phyloP scores from a whole-genome alignment of 2,113 vertebrate genomes.

The Python bivittatus region DNA sequence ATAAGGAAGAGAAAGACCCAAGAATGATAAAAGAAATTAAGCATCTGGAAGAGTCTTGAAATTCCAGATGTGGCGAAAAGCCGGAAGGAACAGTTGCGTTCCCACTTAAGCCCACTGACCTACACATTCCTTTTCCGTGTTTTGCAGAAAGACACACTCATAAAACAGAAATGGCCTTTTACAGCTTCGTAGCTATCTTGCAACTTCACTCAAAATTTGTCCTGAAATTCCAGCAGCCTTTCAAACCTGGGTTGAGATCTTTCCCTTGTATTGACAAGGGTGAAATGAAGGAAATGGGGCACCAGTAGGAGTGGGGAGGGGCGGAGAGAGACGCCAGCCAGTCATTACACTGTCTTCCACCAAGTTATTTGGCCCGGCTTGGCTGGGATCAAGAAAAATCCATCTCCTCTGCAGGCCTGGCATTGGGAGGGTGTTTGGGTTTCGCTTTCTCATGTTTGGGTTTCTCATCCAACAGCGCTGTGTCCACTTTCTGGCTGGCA shows the following conservation, averaged over 20 bases:
- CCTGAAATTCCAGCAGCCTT: constrained; percentile 44
- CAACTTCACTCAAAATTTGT: constrained; percentile 56
- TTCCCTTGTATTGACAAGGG: constrained; percentile 28
- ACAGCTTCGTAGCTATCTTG: constrained; percentile 53
- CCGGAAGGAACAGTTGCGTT: neutral
- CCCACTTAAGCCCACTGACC: neutral
- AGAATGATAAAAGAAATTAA: neutral
- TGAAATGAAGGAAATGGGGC: constrained; percentile 17
- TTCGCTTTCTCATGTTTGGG: neutral
- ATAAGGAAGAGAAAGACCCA: neutral
- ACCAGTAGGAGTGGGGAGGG: neutral
- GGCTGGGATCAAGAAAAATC: neutral
- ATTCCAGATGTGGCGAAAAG: neutral
- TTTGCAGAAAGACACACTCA: constrained; percentile 48
- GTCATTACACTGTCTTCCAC: constrained; percentile 39
- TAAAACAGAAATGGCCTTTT: constrained; percentile 52
- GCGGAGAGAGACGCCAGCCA: neutral
- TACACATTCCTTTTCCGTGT: neutral
- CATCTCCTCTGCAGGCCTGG: too few relatives aligned
- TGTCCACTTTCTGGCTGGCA: constrained; percentile 98
- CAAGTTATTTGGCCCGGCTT: neutral
- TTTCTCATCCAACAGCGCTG: constrained; percentile 78
- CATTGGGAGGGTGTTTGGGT: neutral
- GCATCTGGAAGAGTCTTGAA: neutral
- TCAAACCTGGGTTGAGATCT: constrained; percentile 42